Percentiles rank a stretch among this genome's conserved stretches.
Conservation (phyloP, 2,797 vertebrate species). For the Urocyon cinereoargenteus region DNA sequence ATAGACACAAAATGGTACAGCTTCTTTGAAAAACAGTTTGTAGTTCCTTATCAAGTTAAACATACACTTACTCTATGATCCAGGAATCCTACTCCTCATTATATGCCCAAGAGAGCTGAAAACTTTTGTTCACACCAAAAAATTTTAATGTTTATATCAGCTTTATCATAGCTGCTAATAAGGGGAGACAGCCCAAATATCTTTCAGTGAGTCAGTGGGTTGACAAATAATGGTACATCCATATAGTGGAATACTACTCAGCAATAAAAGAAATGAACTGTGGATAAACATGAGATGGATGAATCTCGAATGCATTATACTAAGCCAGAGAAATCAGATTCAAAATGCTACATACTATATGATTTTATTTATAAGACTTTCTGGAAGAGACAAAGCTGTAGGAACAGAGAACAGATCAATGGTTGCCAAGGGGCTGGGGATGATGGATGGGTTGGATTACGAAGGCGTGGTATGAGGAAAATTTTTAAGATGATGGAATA, state of each 20-base stretch:
- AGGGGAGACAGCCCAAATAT: background rate
- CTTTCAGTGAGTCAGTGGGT: background rate
- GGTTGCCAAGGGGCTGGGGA: background rate
- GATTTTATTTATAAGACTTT: constrained; percentile 40
- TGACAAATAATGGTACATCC: background rate
- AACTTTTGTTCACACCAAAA: constrained; percentile 17
- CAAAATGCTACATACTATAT: background rate
- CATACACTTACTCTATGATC: background rate
- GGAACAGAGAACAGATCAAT: constrained; percentile 2
- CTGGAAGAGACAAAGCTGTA: constrained; percentile 38
- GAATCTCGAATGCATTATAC: constrained; percentile 30
- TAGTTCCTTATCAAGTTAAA: constrained; percentile 19
- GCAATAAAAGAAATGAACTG: constrained; percentile 13
- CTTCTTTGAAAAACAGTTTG: constrained; percentile 59
- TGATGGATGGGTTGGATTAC: background rate
- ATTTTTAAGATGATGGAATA: background rate
- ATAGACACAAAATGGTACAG: constrained; percentile 23
- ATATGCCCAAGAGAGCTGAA: constrained; percentile 40
- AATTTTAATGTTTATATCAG: constrained; percentile 32
- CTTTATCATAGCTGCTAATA: constrained; percentile 44
- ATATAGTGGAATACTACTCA: constrained; percentile 6
- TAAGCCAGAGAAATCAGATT: constrained; percentile 46
- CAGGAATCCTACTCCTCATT: background rate
- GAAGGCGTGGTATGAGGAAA: background rate
- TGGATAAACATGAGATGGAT: constrained; percentile 17